Evolutionary conservation across 2,797 vertebrate species (phyloP).

Genomic region (Squalus acanthias): DNA sequence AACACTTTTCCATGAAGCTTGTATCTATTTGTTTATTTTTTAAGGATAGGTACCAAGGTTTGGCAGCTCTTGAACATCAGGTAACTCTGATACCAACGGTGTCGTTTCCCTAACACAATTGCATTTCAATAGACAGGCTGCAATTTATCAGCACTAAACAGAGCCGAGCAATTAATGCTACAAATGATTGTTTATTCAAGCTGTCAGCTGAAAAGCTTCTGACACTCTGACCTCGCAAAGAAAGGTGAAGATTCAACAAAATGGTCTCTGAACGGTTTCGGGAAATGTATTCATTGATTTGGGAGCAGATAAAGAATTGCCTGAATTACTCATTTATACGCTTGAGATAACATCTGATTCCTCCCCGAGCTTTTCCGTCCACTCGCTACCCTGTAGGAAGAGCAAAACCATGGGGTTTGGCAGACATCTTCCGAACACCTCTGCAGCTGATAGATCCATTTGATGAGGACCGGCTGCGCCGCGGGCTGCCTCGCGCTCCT

Average conservation of each 20-base stretch:
- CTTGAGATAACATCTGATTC: neutral
- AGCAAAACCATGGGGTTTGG: neutral
- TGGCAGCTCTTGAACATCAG: neutral
- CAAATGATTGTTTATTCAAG: conserved; percentile 5
- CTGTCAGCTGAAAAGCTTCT: neutral
- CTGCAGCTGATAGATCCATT: neutral
- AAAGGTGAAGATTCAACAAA: neutral
- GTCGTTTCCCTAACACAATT: neutral
- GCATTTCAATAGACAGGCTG: conserved; percentile 3
- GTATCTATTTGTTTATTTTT: neutral
- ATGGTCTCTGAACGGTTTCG: neutral
- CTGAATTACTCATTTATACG: neutral
- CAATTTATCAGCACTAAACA: neutral
- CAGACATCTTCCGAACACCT: no score
- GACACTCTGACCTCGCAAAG: neutral
- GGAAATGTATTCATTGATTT: neutral
- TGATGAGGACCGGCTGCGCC: neutral
- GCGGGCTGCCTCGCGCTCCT: neutral
- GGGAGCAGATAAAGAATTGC: neutral
- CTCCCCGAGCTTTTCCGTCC: neutral
- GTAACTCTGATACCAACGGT: neutral
- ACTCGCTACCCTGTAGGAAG: neutral
- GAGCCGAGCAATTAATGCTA: neutral
- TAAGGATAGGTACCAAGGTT: neutral
- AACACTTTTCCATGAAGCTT: neutral